These are phyloP conservation scores for pig (Sus scrofa) DNA, from an alignment of 2,113 vertebrate genomes.

Conservation along the genomic window DNA sequence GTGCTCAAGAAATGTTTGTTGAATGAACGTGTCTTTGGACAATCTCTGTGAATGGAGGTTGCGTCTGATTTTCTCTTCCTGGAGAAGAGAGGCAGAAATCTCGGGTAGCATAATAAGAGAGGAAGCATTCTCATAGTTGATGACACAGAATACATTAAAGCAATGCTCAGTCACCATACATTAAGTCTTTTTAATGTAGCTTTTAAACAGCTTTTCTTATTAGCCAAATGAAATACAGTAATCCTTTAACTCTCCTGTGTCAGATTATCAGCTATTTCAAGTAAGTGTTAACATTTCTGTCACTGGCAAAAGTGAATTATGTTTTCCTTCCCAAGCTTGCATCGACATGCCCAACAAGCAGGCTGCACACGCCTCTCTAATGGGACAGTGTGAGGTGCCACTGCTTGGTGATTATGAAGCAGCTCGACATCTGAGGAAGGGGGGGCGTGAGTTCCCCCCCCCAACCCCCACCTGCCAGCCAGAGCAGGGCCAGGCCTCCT, in stretches of 20 bases:
- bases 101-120: slow-evolving; percentile 34
- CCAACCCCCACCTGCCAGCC: slow-evolving; percentile 52
- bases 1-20: background rate
- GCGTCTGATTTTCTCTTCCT: slow-evolving; percentile 20
- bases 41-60: slow-evolving; percentile 3
- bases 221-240: slow-evolving; percentile 86
- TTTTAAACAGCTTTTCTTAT: slow-evolving; percentile 87
- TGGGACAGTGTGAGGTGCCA: slow-evolving; percentile 79
- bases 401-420: slow-evolving; percentile 77
- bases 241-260: slow-evolving; percentile 86
- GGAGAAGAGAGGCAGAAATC: slow-evolving; percentile 70
- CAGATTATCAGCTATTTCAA: slow-evolving; percentile 89
- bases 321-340: slow-evolving; percentile 86
- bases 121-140: slow-evolving; percentile 62
- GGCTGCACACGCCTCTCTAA: slow-evolving; percentile 84
- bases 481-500: slow-evolving; percentile 37
- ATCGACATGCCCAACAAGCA: slow-evolving; percentile 87
- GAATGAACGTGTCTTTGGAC: background rate
- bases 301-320: slow-evolving; percentile 86
- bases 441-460: slow-evolving; percentile 33
- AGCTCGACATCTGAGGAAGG: slow-evolving; percentile 64
- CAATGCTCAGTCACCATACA: slow-evolving; percentile 74
- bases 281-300: slow-evolving; percentile 87
- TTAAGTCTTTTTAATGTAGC: slow-evolving; percentile 76
- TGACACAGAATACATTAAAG: slow-evolving; percentile 82